Evolutionary conservation across 2,888 invertebrate genomes (phyloP), one percentile per base, ranked within the genome.

Genomic region (Dusona sp.): DNA sequence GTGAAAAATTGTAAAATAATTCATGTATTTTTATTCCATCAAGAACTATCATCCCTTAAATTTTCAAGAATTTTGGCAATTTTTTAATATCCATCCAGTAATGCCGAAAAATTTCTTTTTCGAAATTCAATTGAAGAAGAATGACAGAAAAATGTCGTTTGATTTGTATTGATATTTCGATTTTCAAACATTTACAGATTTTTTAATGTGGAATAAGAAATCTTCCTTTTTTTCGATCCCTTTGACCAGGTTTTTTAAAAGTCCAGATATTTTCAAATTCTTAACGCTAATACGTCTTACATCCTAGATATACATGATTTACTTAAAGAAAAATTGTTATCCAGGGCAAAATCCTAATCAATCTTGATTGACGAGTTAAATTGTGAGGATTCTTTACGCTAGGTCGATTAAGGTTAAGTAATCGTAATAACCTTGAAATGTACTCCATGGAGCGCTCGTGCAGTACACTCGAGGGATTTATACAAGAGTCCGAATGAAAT

Each of bases 391-490:
- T 16, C 16, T 16, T 1, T 29, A 29, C 29, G 29, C 13, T 61
- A 29, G 29, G 16, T 61, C 16, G 57, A 57, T 57, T 25, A 13
- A 11, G 57, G 57, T 57, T 57, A 25, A 57, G 25, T 22, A 57
- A 57, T 25, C 25, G 57, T 25, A 11, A 54, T 54, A 25, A 54
- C 25, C 68, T 68, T 42, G 22, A 22, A 42, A 68, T 42, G 68
- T 38, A 42, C 68, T 42, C 8, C 13, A 38, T 38, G 36, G 45
- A 13, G 45, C 2, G 29, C 16, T 64, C 29, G n/a, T n/a, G n/a
- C n/a, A 29, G 68, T 68, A 48, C 29, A 29, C 70, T 33, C 70
- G 33, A 51, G 48, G 48, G 48, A 51, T 72, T 72, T 33, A 48
- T 68, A 22, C 29, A 29, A 4, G 8, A 48, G 19, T 19, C 48